A percentile compares a stretch with the other conserved stretches of the same genome.
Conservation (phyloP, 2,888 invertebrate species). For the Dicyrtomina minuta region DNA sequence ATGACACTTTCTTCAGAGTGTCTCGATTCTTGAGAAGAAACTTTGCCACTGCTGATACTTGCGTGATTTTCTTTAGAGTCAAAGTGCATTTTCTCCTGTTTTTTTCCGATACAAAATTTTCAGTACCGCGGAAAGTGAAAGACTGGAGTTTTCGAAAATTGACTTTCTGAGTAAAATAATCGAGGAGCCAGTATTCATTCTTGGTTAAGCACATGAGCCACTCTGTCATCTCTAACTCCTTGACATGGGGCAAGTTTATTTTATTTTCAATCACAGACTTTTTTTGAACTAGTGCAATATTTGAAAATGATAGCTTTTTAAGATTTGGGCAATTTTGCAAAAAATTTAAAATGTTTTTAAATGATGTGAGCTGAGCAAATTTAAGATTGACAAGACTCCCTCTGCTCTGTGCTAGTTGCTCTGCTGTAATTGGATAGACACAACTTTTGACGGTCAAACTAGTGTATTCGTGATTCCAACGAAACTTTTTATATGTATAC, state of each 20-base stretch:
- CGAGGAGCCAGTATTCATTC: constrained; percentile 16
- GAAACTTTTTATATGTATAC: not conserved
- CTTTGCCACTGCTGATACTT: no score
- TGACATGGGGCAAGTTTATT: not conserved
- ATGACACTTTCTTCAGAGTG: constrained; percentile 4
- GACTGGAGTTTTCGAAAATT: constrained; percentile 1
- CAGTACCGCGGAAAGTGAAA: constrained; percentile 6
- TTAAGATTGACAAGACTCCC: not conserved
- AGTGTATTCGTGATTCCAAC: constrained; percentile 12
- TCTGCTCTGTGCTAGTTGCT: not conserved
- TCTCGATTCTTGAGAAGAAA: constrained; percentile 9
- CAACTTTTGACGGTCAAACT: constrained; percentile 5
- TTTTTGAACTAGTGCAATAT: constrained; percentile 13
- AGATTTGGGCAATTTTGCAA: constrained; percentile 6
- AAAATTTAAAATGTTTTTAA: not conserved
- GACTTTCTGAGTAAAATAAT: not conserved
- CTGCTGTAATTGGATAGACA: not conserved
- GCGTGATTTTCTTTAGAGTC: not conserved
- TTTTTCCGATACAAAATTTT: constrained; percentile 5
- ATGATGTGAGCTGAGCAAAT: constrained; percentile 11
- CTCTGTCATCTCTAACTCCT: constrained; percentile 5
- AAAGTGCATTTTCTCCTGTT: not conserved
- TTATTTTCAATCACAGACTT: not conserved
- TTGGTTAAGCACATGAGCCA: not conserved
- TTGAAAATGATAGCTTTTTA: constrained; percentile 11